Conservation (phyloP, 2,888 invertebrate species). For the Strigamia maritima region DNA sequence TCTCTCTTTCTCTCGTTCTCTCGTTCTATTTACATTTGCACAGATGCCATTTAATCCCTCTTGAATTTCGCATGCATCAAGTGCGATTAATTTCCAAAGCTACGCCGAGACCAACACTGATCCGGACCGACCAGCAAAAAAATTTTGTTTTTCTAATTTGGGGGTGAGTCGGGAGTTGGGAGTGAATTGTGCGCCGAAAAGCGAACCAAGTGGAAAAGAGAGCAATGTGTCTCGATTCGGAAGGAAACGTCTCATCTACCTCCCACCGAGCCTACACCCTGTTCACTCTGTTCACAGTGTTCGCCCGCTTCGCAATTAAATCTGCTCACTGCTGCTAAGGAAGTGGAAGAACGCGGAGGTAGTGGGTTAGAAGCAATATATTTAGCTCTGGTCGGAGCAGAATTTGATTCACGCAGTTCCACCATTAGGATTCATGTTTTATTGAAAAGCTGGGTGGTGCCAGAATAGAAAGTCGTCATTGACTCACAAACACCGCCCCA, state of each 20-base stretch:
- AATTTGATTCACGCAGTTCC: conserved; percentile 13
- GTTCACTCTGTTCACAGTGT: no score
- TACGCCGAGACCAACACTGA: no score
- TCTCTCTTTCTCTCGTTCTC: no score
- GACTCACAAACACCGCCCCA: conserved; percentile 31
- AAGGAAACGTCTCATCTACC: conserved; percentile 17
- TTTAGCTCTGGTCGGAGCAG: not conserved
- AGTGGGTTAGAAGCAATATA: not conserved
- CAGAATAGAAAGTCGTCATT: conserved; percentile 18
- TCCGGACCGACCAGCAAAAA: no score
- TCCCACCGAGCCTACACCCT: not conserved
- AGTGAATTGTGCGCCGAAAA: not conserved
- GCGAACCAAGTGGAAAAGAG: not conserved
- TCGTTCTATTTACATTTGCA: no score
- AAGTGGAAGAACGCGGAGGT: not conserved
- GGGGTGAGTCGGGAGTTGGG: not conserved
- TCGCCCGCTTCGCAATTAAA: not conserved
- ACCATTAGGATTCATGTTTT: conserved; percentile 29
- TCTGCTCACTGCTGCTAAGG: conserved; percentile 1
- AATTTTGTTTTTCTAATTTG: no score
- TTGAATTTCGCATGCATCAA: no score
- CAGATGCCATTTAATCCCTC: no score
- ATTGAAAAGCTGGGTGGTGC: conserved; percentile 9
- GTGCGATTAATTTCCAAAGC: no score
- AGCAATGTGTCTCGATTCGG: conserved; percentile 4